Conservation (phyloP, 2,888 invertebrate genomes). For the Torymus tubicola region DNA sequence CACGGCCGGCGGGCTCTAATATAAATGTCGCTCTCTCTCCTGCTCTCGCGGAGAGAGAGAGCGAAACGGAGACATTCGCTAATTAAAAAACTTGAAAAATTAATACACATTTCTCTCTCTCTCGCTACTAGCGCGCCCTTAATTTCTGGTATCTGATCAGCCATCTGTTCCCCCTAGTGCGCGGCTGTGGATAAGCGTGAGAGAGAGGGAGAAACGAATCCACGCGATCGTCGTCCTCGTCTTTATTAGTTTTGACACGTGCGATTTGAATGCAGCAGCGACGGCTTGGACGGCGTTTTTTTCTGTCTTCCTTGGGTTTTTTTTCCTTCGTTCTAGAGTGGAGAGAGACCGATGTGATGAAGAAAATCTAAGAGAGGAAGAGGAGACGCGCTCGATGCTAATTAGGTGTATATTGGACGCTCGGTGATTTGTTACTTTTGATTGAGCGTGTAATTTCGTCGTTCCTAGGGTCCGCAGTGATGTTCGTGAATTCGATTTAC, state of each 20-base stretch:
- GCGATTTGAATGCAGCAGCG: conserved; percentile 32
- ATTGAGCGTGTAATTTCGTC: no score
- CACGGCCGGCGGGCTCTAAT: conserved; percentile 69
- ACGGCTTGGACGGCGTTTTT: conserved; percentile 18
- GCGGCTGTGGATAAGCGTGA: background rate
- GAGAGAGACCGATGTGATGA: no score
- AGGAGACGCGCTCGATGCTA: background rate
- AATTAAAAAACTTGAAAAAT: conserved; percentile 77
- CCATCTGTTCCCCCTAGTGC: conserved; percentile 73
- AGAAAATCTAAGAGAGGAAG: no score
- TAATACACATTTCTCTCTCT: conserved; percentile 76
- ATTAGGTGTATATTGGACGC: conserved; percentile 5
- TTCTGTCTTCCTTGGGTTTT: no score
- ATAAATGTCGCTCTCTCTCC: conserved; percentile 71
- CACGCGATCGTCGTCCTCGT: conserved; percentile 14
- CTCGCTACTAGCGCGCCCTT: conserved; percentile 68
- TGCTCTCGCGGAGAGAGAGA: conserved; percentile 65
- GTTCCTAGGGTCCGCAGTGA: no score
- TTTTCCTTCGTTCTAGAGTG: no score
- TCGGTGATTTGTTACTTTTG: background rate
- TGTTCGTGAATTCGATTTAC: no score
- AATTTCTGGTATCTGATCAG: conserved; percentile 76
- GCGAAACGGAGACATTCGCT: conserved; percentile 76
- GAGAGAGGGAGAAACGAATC: conserved; percentile 1
- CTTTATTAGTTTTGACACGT: conserved; percentile 43